phyloP scores from a whole-genome alignment of 1,140 invertebrate species.

The Zelostemma sp. region DNA sequence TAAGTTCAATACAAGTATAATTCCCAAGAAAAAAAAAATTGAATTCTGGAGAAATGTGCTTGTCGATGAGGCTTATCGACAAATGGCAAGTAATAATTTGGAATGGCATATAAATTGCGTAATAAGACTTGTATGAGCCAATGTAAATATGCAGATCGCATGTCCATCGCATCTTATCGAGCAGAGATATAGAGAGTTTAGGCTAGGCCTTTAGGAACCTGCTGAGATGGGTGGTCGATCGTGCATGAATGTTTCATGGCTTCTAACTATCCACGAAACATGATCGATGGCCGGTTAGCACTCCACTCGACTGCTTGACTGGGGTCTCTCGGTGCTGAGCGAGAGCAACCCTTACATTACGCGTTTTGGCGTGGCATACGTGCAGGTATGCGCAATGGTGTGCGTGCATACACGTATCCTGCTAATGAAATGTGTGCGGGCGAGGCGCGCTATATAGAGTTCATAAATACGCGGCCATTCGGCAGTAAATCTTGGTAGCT shows the following conservation, averaged over 20 bases:
- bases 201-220: conserved; percentile 25
- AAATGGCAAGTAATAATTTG: no score
- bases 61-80: no score
- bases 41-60: no score
- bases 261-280: conserved; percentile 66
- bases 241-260: conserved; percentile 66
- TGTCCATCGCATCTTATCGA: conserved; percentile 38
- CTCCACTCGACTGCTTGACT: conserved; percentile 48
- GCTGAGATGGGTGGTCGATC: conserved; percentile 59
- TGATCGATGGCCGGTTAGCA: conserved; percentile 67
- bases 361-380: conserved; percentile 16
- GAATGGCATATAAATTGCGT: neutral
- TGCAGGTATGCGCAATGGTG: conserved; percentile 22
- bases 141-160: conserved; percentile 32
- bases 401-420: conserved; percentile 1
- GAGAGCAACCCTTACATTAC: conserved; percentile 44
- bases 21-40: no score
- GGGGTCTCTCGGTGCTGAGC: conserved; percentile 43
- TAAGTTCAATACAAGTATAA: no score
- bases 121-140: conserved; percentile 20
- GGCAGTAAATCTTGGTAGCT: conserved; percentile 68
- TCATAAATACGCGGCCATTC: conserved; percentile 67
- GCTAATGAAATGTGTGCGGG: conserved; percentile 49
- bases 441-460: conserved; percentile 56
- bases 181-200: conserved; percentile 26